Conservation (phyloP, 92 coral and sea anemone genomes). For the Hydrozoanthus gracilis region DNA sequence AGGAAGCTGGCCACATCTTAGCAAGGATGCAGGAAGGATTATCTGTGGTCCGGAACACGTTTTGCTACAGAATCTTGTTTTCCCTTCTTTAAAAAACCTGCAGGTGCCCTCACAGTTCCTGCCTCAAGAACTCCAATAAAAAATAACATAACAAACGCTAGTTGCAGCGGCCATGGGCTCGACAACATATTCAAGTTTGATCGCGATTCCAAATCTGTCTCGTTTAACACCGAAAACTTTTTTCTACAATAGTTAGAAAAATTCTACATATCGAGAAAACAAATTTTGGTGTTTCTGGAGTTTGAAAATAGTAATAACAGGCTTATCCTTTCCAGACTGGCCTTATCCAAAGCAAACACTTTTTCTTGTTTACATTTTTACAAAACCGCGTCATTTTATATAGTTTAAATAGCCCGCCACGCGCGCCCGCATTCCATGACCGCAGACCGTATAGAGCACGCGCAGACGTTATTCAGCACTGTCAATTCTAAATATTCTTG, state of each 20-base stretch:
- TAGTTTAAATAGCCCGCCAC: too few species aligned
- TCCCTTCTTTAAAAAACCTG: constrained; percentile 11
- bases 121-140: not conserved
- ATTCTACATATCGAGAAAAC: not conserved
- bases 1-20: constrained; percentile 8
- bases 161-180: constrained; percentile 5
- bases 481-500: too few species aligned
- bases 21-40: not conserved
- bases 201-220: not conserved
- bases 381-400: too few species aligned
- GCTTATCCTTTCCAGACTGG: not conserved
- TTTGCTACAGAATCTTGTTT: constrained; percentile 8
- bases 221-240: constrained; percentile 6
- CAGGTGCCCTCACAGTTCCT: not conserved
- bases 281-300: not conserved
- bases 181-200: not conserved
- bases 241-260: too few species aligned
- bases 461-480: too few species aligned
- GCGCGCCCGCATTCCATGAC: too few species aligned
- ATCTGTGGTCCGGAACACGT: constrained; percentile 12
- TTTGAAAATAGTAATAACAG: not conserved
- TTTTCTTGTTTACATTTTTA: too few species aligned
- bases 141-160: not conserved
- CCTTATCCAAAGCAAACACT: too few species aligned
- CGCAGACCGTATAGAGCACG: not conserved